Evolutionary conservation across 2,113 vertebrate species (phyloP).

Genomic region (Terrapene triunguis): DNA sequence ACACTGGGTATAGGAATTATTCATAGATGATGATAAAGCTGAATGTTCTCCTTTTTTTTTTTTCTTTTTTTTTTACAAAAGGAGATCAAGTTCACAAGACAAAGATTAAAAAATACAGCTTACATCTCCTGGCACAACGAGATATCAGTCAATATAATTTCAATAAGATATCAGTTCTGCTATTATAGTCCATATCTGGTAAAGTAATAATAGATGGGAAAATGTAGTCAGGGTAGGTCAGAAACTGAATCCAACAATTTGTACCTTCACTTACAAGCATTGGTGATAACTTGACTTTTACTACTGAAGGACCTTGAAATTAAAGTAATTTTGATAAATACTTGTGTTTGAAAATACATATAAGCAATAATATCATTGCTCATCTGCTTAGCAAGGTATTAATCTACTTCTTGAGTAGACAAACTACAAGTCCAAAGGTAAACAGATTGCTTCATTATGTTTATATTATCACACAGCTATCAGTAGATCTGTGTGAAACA

Average conservation of each 20-base stretch:
- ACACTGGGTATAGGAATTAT: not conserved
- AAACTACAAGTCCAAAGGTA: conserved; percentile 36
- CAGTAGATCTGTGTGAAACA: not conserved
- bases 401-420: not conserved
- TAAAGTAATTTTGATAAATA: conserved; percentile 8
- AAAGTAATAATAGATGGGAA: not conserved
- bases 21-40: not conserved
- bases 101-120: conserved; percentile 13
- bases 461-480: too few species aligned
- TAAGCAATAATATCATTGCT: not conserved
- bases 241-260: not conserved
- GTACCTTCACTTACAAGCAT: conserved; percentile 29
- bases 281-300: conserved; percentile 11
- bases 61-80: not conserved
- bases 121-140: not conserved
- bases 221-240: conserved; percentile 2
- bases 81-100: not conserved
- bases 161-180: conserved; percentile 45
- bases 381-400: not conserved
- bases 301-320: not conserved
- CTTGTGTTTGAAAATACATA: not conserved
- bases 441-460: too few species aligned
- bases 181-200: not conserved
- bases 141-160: conserved; percentile 25
- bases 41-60: not conserved